Evolutionary conservation across 2,113 vertebrate species (phyloP), one percentile per base, ranked within the genome.

Genomic region (Thalassoma bifasciatum): DNA sequence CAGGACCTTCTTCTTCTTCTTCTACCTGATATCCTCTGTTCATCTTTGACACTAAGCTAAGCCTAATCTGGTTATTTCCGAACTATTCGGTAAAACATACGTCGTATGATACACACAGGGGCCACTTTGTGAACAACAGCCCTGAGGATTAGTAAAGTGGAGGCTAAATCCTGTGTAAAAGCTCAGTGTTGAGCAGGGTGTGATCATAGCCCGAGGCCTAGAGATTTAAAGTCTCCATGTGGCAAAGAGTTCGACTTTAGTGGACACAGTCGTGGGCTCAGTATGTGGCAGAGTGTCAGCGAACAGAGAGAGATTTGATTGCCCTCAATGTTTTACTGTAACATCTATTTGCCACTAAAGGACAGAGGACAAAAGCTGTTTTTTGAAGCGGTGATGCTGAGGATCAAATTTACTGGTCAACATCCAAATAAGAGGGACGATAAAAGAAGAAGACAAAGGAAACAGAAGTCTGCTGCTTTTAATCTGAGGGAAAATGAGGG

Each of bases 381-480:
- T 72, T 74, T 44, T 73, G 40, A 64, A 73, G 71, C 74, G 54
- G 53, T 62, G 72, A 71, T 75, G 67, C 71, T 37, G n/a, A 77
- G 54, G 78, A 86, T 83, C 77, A 69, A 61, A 83, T 85, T 75
- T 83, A 80, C 70, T 66, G 82, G 61, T 87, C 76, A 79, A 75
- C 66, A 66, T 88, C 78, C 74, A 75, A 79, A 71, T 72, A 81
- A 86, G 72, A 49, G 52, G 51, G 74, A 81, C 59, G 81, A 86
- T 75, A 69, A 87, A 71, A 59, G 69, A 76, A 54, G n/a, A 57
- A 34, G 77, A 84, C 68, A 86, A 84, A 87, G 8, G 70, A 79
- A 75, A 81, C 76, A 81, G 78, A 83, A 72, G 77, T 76, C 84
- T 54, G 14, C 62, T 49, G 75, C 72, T 72, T 77, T 86, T 83